Conservation (phyloP, 2,888 invertebrate species). For the Cheilosia vernalis region DNA sequence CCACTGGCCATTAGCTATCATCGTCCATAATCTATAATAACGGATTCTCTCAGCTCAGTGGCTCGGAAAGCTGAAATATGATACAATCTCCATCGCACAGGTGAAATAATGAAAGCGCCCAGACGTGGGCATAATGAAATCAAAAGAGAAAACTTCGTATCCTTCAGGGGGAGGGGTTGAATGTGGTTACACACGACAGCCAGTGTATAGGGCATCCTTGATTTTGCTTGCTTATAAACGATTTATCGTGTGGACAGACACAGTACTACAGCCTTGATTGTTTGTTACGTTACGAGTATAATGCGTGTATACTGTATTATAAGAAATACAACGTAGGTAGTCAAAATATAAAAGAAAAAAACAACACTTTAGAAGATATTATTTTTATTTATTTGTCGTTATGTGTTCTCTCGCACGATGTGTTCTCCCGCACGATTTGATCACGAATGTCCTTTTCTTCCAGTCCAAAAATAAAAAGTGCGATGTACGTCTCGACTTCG, state of each 20-base stretch:
- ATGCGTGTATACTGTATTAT: no score
- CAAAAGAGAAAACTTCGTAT: conserved; percentile 49
- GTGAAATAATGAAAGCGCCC: conserved; percentile 64
- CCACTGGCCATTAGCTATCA: conserved; percentile 60
- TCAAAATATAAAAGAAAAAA: no score
- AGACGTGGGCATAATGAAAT: conserved; percentile 57
- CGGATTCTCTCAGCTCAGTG: conserved; percentile 66
- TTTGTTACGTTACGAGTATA: conserved; percentile 4
- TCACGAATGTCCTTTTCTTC: no score
- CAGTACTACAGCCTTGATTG: conserved; percentile 10
- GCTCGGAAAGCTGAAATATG: conserved; percentile 72
- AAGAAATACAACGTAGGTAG: no score
- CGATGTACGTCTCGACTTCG: no score
- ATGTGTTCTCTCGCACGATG: no score
- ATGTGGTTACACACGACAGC: background rate
- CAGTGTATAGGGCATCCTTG: conserved; percentile 34
- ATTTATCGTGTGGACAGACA: conserved; percentile 45
- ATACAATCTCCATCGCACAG: conserved; percentile 59
- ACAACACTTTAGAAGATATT: no score
- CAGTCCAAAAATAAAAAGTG: no score
- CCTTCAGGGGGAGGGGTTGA: background rate
- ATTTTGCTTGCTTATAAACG: conserved; percentile 33
- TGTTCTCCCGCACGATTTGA: no score
- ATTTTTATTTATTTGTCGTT: no score
- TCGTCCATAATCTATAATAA: conserved; percentile 68